Evolutionary conservation across 2,888 invertebrate genomes (phyloP).

Genomic region (Parnassius mnemosyne): DNA sequence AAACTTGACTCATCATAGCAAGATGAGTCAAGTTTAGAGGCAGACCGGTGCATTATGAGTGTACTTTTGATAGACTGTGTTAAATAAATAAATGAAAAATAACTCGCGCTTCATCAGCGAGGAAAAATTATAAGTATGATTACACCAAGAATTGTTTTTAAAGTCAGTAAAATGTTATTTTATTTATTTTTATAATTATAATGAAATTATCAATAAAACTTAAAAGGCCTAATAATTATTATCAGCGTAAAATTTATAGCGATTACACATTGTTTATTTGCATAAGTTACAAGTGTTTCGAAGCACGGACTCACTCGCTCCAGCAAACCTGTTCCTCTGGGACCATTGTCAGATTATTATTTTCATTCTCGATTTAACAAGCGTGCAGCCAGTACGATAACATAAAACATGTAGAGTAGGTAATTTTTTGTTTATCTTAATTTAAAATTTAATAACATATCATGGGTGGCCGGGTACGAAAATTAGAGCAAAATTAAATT

Average conservation of each 20-base stretch:
- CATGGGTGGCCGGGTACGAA: constrained; percentile 7
- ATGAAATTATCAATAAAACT: too few species aligned
- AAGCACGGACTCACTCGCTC: neutral
- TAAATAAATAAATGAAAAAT: too few species aligned
- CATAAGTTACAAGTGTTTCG: constrained; percentile 23
- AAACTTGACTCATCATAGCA: too few species aligned
- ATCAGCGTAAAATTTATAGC: constrained; percentile 18
- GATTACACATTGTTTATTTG: constrained; percentile 25
- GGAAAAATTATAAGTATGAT: too few species aligned
- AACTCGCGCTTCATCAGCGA: too few species aligned
- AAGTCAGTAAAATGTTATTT: too few species aligned
- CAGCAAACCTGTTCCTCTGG: constrained; percentile 20
- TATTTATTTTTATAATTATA: too few species aligned
- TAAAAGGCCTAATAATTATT: constrained; percentile 13
- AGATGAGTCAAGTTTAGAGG: too few species aligned
- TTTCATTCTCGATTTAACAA: constrained; percentile 26
- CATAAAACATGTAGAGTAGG: constrained; percentile 16
- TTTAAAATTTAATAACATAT: constrained; percentile 13
- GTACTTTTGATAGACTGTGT: too few species aligned
- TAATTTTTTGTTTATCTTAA: constrained; percentile 16
- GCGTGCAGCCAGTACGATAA: constrained; percentile 14
- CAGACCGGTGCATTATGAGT: too few species aligned
- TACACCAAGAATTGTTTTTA: too few species aligned
- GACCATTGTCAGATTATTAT: constrained; percentile 28
- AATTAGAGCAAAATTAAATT: neutral